These are phyloP conservation scores for Buceros bicornis DNA, from an alignment of 2,797 vertebrate species.

Conservation along the genomic window DNA sequence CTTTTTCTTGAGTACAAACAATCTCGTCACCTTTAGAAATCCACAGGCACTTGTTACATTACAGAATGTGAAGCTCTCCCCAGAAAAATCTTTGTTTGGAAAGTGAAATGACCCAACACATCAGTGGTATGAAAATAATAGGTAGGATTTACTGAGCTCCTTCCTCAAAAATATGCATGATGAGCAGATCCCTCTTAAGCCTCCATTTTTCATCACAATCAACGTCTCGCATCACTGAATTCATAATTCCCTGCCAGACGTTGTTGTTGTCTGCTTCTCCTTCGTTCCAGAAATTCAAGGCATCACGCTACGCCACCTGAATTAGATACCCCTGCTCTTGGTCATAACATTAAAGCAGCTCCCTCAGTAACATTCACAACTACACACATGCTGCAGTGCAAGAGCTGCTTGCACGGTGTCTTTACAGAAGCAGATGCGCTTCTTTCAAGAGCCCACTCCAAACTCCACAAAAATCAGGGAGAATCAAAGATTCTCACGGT, in stretches of 20 bases:
- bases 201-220: neutral
- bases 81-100: neutral
- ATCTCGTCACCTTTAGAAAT: neutral
- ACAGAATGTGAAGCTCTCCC: neutral
- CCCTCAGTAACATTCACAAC: neutral
- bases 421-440: neutral
- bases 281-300: neutral
- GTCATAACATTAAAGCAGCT: neutral
- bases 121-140: neutral
- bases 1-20: neutral
- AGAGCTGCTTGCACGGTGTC: neutral
- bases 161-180: neutral
- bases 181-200: neutral
- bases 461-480: neutral
- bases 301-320: accelerated
- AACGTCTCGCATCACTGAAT: neutral
- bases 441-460: neutral
- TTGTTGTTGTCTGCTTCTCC: neutral
- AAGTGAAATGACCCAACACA: neutral
- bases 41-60: accelerated
- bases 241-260: neutral
- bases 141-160: neutral
- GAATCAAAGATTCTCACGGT: neutral
- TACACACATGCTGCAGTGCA: accelerated
- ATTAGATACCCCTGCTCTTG: neutral